Evolutionary conservation across 2,888 invertebrate species (phyloP).

Genomic region (Ethmia dodecea): DNA sequence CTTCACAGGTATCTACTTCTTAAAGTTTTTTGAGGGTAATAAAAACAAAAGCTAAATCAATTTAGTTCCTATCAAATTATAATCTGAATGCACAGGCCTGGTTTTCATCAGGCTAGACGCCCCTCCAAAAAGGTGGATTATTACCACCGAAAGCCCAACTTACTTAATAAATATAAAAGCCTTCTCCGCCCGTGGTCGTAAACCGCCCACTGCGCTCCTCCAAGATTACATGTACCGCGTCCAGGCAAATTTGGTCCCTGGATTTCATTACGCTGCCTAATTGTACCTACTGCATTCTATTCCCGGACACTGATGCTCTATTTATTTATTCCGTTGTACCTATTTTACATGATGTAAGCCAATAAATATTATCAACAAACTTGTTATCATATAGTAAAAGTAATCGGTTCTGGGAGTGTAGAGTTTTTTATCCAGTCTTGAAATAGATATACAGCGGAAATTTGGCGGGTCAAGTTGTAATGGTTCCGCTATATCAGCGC

Average conservation of each 20-base stretch:
- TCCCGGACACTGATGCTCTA: too few relatives aligned
- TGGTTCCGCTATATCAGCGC: constrained; percentile 70
- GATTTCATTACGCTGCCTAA: constrained; percentile 59
- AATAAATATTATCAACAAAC: too few relatives aligned
- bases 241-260: constrained; percentile 45
- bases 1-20: too few relatives aligned
- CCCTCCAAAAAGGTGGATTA: constrained; percentile 76
- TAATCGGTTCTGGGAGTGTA: too few relatives aligned
- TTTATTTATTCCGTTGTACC: too few relatives aligned
- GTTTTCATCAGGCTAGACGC: constrained; percentile 46
- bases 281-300: too few relatives aligned
- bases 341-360: too few relatives aligned
- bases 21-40: too few relatives aligned
- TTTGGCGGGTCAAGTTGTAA: constrained; percentile 32
- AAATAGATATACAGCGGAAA: constrained; percentile 27
- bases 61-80: too few relatives aligned
- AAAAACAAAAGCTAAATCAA: too few relatives aligned
- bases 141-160: constrained; percentile 76
- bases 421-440: constrained; percentile 27
- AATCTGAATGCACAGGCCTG: too few relatives aligned
- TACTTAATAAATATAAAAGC: constrained; percentile 79
- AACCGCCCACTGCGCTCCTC: constrained; percentile 70
- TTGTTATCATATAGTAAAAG: too few relatives aligned
- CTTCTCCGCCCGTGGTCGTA: constrained; percentile 67
- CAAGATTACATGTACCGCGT: constrained; percentile 70